Conservation (phyloP, 2,797 vertebrate species). For the Margarornis squamiger region DNA sequence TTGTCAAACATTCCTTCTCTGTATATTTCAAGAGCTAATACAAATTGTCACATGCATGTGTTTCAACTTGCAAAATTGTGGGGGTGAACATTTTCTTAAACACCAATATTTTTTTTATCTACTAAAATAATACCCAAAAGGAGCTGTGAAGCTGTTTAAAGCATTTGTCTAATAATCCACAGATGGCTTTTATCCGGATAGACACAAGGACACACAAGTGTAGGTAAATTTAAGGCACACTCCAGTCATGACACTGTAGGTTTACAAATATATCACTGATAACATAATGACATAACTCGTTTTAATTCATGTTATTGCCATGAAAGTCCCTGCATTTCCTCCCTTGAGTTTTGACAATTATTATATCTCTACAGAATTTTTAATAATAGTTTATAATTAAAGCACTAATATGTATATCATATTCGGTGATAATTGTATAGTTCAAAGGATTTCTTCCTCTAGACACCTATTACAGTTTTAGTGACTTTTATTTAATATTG, state of each 20-base stretch:
- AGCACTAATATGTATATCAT: not conserved
- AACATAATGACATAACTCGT: not conserved
- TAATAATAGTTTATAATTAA: not conserved
- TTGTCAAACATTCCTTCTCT: not conserved
- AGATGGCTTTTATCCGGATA: not conserved
- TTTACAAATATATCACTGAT: not conserved
- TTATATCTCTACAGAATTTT: not conserved
- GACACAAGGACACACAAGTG: not conserved
- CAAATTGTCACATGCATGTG: not conserved
- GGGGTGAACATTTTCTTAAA: not conserved
- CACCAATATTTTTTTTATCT: not conserved
- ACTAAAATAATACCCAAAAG: not conserved
- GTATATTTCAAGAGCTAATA: not conserved
- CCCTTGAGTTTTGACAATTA: not conserved
- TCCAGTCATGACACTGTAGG: not conserved
- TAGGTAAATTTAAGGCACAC: not conserved
- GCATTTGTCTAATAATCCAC: conserved; percentile 45
- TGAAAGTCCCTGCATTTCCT: not conserved
- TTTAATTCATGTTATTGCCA: not conserved
- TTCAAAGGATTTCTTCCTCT: not conserved
- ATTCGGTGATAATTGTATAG: not conserved
- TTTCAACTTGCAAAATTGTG: not conserved
- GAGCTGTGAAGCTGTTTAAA: conserved; percentile 38
- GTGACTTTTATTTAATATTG: not conserved
- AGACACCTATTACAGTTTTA: not conserved